These are phyloP conservation scores for Alsophila aescularia DNA, from an alignment of 2,888 invertebrate genomes.

Conservation along the genomic window DNA sequence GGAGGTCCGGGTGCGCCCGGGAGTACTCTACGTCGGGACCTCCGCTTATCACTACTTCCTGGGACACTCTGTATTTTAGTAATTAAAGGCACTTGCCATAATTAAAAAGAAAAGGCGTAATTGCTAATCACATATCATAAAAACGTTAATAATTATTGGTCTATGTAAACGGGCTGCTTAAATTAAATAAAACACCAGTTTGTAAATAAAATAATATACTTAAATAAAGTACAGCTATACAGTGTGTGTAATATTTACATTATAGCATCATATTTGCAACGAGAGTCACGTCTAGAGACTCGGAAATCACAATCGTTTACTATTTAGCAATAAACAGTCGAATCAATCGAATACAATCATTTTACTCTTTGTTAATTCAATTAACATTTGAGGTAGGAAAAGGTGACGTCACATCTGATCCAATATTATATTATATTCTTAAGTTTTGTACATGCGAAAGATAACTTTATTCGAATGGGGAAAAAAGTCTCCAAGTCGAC, in stretches of 20 bases:
- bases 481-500: no score
- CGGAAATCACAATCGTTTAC: conserved; percentile 26
- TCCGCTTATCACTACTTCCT: no score
- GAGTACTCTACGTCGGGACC: no score
- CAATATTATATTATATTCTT: neutral
- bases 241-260: conserved; percentile 41
- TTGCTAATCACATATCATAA: no score
- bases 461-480: no score
- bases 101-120: no score
- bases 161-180: neutral
- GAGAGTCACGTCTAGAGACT: conserved; percentile 29
- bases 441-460: no score
- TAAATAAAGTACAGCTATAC: conserved; percentile 65
- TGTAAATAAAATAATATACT: conserved; percentile 76
- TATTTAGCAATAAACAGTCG: conserved; percentile 16
- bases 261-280: conserved; percentile 39
- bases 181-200: conserved; percentile 56
- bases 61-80: no score
- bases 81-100: no score
- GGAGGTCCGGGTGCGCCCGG: no score
- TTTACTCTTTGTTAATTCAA: conserved; percentile 13
- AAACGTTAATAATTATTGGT: no score
- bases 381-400: conserved; percentile 25
- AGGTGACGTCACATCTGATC: conserved; percentile 3
- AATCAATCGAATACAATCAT: conserved; percentile 20